These are phyloP conservation scores for Monomorium pharaonis DNA, from an alignment of 1,140 invertebrate species.

Conservation along the genomic window DNA sequence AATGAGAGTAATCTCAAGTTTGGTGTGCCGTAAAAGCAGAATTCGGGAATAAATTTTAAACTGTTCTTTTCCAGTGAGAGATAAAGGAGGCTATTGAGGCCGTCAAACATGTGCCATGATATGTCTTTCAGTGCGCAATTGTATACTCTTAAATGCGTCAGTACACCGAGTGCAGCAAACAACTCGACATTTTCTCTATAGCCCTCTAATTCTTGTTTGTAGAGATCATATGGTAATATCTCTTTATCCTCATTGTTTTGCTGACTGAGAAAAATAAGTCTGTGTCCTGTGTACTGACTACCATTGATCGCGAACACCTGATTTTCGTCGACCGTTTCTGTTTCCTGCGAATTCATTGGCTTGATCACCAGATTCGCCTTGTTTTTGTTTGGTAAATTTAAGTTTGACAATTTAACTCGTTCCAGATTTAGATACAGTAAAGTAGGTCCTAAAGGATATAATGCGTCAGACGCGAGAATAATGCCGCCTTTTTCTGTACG, in stretches of 20 bases:
- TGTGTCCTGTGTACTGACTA: constrained; percentile 76
- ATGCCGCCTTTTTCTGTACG: constrained; percentile 71
- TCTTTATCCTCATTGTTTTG: constrained; percentile 83
- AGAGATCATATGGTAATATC: constrained; percentile 88
- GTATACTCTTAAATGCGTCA: constrained; percentile 87
- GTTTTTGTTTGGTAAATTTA: constrained; percentile 72
- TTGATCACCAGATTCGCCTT: constrained; percentile 80
- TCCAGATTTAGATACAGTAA: constrained; percentile 80
- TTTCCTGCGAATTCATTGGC: constrained; percentile 77
- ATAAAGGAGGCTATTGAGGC: constrained; percentile 86
- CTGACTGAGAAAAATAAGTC: constrained; percentile 81
- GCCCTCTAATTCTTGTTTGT: constrained; percentile 85
- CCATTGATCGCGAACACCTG: constrained; percentile 20
- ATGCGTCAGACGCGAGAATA: constrained; percentile 76
- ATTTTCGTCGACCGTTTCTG: constrained; percentile 72
- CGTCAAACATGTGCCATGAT: constrained; percentile 90
- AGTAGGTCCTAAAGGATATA: constrained; percentile 77
- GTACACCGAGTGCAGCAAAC: constrained; percentile 86
- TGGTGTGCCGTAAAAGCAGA: constrained; percentile 89
- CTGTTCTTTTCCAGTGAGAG: constrained; percentile 88
- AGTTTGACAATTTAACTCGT: constrained; percentile 77
- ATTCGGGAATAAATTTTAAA: constrained; percentile 88
- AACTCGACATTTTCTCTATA: constrained; percentile 79
- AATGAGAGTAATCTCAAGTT: constrained; percentile 88
- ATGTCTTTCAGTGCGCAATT: constrained; percentile 87